Percentiles rank a stretch among this genome's conserved stretches.
Conservation (phyloP, 2,113 vertebrate species). For the Pimephales promelas region DNA sequence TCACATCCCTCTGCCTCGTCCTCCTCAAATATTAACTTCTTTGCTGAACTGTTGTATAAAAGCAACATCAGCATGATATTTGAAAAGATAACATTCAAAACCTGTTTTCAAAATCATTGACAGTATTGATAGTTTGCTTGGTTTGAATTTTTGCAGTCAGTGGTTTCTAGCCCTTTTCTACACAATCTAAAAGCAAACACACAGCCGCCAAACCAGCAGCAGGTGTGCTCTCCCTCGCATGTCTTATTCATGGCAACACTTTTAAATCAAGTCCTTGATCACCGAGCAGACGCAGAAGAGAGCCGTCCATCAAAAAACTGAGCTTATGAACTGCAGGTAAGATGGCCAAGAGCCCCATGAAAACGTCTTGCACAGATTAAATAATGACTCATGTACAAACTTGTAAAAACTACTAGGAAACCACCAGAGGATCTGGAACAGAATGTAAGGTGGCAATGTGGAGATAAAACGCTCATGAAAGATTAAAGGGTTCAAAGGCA, state of each 20-base stretch:
- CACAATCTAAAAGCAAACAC: background rate
- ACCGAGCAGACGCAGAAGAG: background rate
- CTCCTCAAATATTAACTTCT: background rate
- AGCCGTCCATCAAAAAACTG: background rate
- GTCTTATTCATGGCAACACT: slow-evolving; percentile 15
- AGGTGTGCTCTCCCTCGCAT: background rate
- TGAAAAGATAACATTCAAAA: background rate
- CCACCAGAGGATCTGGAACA: slow-evolving; percentile 24
- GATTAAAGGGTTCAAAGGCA: slow-evolving; percentile 31
- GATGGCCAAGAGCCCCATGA: background rate
- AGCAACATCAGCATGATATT: background rate
- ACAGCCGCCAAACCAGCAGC: background rate
- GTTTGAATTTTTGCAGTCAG: background rate
- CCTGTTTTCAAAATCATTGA: background rate
- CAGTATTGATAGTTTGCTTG: background rate
- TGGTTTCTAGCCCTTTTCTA: background rate
- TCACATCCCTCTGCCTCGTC: no score
- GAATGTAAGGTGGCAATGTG: background rate
- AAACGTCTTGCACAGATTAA: slow-evolving; percentile 4
- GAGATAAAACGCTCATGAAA: slow-evolving; percentile 29
- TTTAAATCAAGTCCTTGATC: slow-evolving; percentile 21
- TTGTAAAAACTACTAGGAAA: slow-evolving; percentile 22
- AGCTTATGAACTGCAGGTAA: slow-evolving; percentile 36
- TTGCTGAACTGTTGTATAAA: background rate
- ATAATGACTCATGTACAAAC: background rate